A percentile compares a stretch with the other conserved stretches of the same genome.
phyloP scores from a whole-genome alignment of 2,797 vertebrate genomes.

The Chloroceryle inda region DNA sequence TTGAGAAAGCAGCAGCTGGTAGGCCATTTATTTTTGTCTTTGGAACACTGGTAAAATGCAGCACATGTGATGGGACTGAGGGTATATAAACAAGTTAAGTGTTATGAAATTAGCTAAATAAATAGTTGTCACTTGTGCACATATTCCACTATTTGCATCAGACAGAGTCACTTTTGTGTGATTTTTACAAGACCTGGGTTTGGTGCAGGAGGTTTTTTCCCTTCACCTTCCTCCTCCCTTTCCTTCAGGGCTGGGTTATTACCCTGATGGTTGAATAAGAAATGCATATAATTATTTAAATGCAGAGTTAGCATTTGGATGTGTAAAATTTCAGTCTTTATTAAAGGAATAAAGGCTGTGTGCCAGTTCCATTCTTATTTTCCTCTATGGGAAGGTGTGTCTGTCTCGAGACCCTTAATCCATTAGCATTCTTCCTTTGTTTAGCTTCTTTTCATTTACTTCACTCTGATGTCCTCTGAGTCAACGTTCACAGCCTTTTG shows the following conservation, averaged over 20 bases:
- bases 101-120: slow-evolving; percentile 70
- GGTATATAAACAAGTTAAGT: slow-evolving; percentile 75
- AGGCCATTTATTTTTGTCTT: slow-evolving; percentile 78
- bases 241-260: slow-evolving; percentile 21
- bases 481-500: not conserved
- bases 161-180: not conserved
- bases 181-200: slow-evolving; percentile 51
- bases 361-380: not conserved
- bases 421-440: slow-evolving; percentile 6
- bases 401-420: not conserved
- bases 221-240: not conserved
- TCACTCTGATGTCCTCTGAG: not conserved
- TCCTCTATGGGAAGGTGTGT: not conserved
- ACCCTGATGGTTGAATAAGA: slow-evolving; percentile 14
- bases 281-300: slow-evolving; percentile 4
- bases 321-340: not conserved
- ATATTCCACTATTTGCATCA: slow-evolving; percentile 28
- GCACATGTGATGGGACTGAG: slow-evolving; percentile 76
- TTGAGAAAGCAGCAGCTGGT: slow-evolving; percentile 74
- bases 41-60: slow-evolving; percentile 75
- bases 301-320: not conserved
- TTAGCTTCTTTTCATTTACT: slow-evolving; percentile 15
- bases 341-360: not conserved
- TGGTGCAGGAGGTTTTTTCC: not conserved
- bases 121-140: slow-evolving; percentile 61